Conservation (phyloP, 2,888 invertebrate genomes). For the Callimorpha dominula region DNA sequence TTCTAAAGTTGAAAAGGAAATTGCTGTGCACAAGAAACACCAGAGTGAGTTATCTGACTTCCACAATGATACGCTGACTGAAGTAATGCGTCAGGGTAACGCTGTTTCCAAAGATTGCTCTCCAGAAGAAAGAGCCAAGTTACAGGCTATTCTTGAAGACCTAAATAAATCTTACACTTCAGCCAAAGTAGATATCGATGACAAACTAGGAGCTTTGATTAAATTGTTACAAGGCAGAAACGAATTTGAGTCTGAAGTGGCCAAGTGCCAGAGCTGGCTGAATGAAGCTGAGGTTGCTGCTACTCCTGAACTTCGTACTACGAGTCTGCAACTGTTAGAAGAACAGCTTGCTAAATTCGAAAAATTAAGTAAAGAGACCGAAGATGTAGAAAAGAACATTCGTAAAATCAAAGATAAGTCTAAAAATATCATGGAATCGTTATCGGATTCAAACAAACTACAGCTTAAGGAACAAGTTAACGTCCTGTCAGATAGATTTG, state of each 20-base stretch:
- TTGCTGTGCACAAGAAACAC: constrained; percentile 91
- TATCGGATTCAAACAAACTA: constrained; percentile 95
- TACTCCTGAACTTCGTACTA: constrained; percentile 92
- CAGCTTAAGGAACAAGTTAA: constrained; percentile 93
- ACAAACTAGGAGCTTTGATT: constrained; percentile 90
- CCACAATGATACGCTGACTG: constrained; percentile 90
- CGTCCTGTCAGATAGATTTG: constrained; percentile 92
- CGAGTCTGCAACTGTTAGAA: constrained; percentile 93
- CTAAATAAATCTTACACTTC: constrained; percentile 91
- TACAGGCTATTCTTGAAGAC: constrained; percentile 89
- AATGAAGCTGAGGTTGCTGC: constrained; percentile 96
- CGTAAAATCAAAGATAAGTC: constrained; percentile 92
- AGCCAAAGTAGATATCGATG: constrained; percentile 90
- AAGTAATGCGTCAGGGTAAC: constrained; percentile 91
- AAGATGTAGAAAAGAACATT: constrained; percentile 90
- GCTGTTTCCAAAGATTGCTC: constrained; percentile 93
- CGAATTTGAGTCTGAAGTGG: constrained; percentile 93
- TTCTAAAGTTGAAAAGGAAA: constrained; percentile 93
- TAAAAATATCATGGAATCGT: constrained; percentile 91
- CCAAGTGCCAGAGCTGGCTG: constrained; percentile 95
- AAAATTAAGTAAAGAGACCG: constrained; percentile 91
- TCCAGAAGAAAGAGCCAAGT: constrained; percentile 88
- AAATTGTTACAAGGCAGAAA: constrained; percentile 92
- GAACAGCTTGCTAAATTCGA: constrained; percentile 96
- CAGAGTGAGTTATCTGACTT: constrained; percentile 92